Base-by-base conservation (phyloP, 2,797 vertebrate genomes). In the Epinephelus awoara region DNA sequence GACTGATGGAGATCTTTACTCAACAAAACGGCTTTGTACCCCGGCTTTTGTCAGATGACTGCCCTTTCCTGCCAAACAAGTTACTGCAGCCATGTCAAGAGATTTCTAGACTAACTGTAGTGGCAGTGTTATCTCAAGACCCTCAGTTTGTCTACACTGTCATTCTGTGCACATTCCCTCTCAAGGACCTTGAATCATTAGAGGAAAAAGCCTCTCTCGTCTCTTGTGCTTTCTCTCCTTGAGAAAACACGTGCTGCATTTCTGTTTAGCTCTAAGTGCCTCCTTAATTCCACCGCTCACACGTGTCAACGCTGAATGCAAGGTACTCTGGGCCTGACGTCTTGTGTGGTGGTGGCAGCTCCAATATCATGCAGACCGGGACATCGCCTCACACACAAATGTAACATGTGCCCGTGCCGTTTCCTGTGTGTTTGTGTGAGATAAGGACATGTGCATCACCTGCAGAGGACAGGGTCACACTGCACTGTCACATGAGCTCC, bases 231-330 rank as follows among this genome's bases (percentile, higher is more conserved):
- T 79, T 88, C 86, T 92, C 84, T 91, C 89, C 85, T 87, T 87
- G 83, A 81, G 50, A 75, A 87, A 87, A 91, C 92, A 94, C 86
- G 90, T 94, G 93, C 87, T 58, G 83, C 47, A 2, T 84, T 85
- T 85, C 85, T 87, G 77, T 89, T 83, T 78, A 85, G 84, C 86
- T 83, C 79, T 69, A 81, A 92, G 86, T 82, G 89, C 87, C 87
- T 91, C 87, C 81, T 90, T 91, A 94, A 92, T 79, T 92, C 91
- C 82, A 42, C 76, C 13, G 61, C 86, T 83, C 81, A 85, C 94
- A 94, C 89, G 92, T 94, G 94, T 91, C 83, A 62, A 46, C 79
- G 23, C 72, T 72, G 85, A 82, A 77, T 82, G 74, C 47, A 27
- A 84, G 75, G 63, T 65, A 75, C 77, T 75, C 42, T 69, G 61